Evolutionary conservation across 2,888 invertebrate genomes (phyloP).

Genomic region (Seladonia tumulorum): DNA sequence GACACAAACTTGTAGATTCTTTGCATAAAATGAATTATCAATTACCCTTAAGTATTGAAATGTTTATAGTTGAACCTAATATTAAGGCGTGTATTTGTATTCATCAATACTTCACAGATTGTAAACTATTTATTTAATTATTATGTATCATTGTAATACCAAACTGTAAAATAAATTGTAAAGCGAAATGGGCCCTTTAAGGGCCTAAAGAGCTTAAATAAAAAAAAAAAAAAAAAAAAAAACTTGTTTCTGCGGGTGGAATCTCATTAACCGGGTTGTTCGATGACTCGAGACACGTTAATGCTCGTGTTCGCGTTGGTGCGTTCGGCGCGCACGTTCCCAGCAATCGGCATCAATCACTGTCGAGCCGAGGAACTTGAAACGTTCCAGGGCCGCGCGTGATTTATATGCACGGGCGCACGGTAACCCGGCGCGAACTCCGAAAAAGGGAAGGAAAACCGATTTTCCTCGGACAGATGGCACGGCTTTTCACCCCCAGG

Average conservation of each 20-base stretch:
- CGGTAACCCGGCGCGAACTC: neutral
- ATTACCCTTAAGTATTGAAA: too few relatives aligned
- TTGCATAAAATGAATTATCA: too few relatives aligned
- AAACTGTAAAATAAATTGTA: too few relatives aligned
- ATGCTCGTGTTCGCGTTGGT: conserved; percentile 48
- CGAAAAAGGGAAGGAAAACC: conserved; percentile 17
- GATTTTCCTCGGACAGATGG: neutral
- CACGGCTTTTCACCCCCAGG: neutral
- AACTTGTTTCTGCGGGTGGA: conserved; percentile 39
- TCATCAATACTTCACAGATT: too few relatives aligned
- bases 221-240: too few relatives aligned
- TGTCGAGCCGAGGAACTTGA: conserved; percentile 55
- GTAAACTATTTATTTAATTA: too few relatives aligned
- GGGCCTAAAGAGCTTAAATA: too few relatives aligned
- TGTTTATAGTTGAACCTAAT: too few relatives aligned
- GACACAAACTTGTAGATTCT: too few relatives aligned
- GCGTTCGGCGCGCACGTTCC: conserved; percentile 37
- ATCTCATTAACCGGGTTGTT: conserved; percentile 63
- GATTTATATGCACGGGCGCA: conserved; percentile 53
- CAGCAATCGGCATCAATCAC: conserved; percentile 63
- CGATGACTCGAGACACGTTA: conserved; percentile 64
- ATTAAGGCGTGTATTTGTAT: too few relatives aligned
- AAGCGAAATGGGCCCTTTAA: too few relatives aligned
- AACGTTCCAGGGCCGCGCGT: conserved; percentile 33
- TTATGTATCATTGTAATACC: too few relatives aligned